These are phyloP conservation scores for Flexamia atlantica DNA, from an alignment of 2,888 invertebrate genomes.

Conservation along the genomic window DNA sequence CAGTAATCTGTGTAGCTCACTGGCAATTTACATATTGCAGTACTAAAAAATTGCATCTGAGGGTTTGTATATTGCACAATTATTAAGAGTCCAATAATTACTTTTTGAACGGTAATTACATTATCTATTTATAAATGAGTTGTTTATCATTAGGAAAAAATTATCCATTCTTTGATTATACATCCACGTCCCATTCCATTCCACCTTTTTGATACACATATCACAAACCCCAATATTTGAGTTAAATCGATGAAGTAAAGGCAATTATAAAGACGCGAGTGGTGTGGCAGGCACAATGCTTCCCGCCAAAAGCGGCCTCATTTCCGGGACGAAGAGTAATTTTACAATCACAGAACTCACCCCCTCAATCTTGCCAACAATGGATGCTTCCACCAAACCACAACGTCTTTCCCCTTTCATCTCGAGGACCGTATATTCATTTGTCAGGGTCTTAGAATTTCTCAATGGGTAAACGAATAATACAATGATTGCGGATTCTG, in stretches of 20 bases:
- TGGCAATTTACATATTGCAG: no score
- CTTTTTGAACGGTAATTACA: no score
- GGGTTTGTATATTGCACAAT: no score
- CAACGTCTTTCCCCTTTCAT: constrained; percentile 24
- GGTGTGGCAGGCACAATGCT: neutral
- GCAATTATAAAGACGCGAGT: constrained; percentile 12
- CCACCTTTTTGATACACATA: neutral
- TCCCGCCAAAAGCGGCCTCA: constrained; percentile 35
- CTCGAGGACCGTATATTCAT: neutral
- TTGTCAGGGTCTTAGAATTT: neutral
- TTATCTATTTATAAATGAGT: no score
- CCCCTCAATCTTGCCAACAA: constrained; percentile 36
- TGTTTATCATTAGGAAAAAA: no score
- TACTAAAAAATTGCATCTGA: no score
- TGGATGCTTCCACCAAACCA: constrained; percentile 30
- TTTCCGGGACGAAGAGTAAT: constrained; percentile 48
- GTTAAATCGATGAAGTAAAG: no score
- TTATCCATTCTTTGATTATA: no score
- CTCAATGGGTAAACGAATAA: neutral
- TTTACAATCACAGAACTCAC: constrained; percentile 42
- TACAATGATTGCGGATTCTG: neutral
- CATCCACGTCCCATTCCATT: no score
- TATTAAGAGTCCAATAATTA: no score
- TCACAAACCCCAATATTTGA: no score
- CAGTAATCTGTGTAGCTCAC: no score